Base-by-base conservation (phyloP, 2,113 vertebrate species). In the Herpetotheres cachinnans region DNA sequence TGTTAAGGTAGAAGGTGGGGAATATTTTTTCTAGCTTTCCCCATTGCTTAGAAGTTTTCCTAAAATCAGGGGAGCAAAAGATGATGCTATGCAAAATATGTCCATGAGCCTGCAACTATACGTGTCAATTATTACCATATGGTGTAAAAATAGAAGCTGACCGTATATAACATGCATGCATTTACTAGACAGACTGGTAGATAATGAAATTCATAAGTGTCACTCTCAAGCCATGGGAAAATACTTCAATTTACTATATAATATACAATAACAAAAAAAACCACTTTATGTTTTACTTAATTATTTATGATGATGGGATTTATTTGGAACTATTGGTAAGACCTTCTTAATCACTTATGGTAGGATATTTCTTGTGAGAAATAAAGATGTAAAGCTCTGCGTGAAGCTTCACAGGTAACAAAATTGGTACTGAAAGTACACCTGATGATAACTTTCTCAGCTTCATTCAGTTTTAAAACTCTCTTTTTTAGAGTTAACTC, bases 191-290 rank as follows among this genome's bases (percentile, higher is more conserved):
- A 87, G 32, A 92, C 38, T 46, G 25, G 42, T 32, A 91, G 61
- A 56, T 81, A 95, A 76, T 66, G 54, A 67, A n/a, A 18, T 90
- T 86, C 69, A 32, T 61, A 80, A 76, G 6, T 54, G 32, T 92
- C 71, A 63, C 62, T 76, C 90, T 81, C 11, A 92, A 90, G 59
- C 50, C 88, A 91, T 50, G 6, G 83, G 74, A 91, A 89, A 95
- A 96, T 90, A 97, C 96, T 96, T 96, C 79, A 18, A 73, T 93
- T 85, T 86, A 44, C 6, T 69, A 88, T 82, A 90, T 21, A 32
- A n/a, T n/a, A n/a, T n/a, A n/a, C n/a, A n/a, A n/a, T n/a, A n/a
- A 30, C n/a, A 84, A 40, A 71, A 61, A 96, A 86, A 62, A 70
- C n/a, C 38, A 59, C 69, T 70, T 47, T 61, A 20, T 86, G 20